These are phyloP conservation scores for Drosophila anomelani DNA, from an alignment of 2,888 invertebrate genomes.

Conservation along the genomic window DNA sequence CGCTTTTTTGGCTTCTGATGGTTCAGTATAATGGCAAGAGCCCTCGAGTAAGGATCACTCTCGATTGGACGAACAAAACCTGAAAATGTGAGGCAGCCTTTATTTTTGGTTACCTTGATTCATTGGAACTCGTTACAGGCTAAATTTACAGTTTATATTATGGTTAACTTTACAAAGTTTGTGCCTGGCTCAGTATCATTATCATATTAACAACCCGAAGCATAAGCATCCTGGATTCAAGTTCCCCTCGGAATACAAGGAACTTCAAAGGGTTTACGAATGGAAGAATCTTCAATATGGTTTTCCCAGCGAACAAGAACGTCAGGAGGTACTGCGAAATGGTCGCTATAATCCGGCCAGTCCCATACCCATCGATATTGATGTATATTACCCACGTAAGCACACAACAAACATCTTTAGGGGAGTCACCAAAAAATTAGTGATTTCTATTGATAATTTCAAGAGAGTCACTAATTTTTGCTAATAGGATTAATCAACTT, in stretches of 20 bases:
- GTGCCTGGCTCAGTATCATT: slow-evolving; percentile 24
- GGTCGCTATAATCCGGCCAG: slow-evolving; percentile 87
- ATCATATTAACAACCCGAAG: slow-evolving; percentile 8
- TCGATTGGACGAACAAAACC: background rate
- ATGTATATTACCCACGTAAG: slow-evolving; percentile 69
- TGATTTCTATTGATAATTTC: background rate
- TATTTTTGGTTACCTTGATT: background rate
- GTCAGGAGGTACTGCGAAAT: slow-evolving; percentile 84
- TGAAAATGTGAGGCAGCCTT: slow-evolving; percentile 31
- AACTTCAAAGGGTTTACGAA: slow-evolving; percentile 85
- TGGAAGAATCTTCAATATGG: slow-evolving; percentile 89
- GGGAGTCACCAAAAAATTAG: background rate
- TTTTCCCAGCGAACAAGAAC: slow-evolving; percentile 86
- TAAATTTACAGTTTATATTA: slow-evolving; percentile 1
- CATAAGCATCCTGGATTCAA: background rate
- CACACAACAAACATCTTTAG: background rate
- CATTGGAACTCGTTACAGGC: background rate
- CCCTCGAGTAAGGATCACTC: slow-evolving; percentile 44
- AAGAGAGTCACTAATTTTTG: background rate
- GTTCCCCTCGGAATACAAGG: slow-evolving; percentile 54
- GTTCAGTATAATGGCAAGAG: slow-evolving; percentile 40
- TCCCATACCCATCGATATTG: slow-evolving; percentile 86
- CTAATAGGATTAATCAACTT: background rate
- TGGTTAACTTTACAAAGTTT: background rate
- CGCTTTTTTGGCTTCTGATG: slow-evolving; percentile 6